A percentile compares a stretch with the other conserved stretches of the same genome.
Evolutionary conservation across 1,140 invertebrate genomes (phyloP).

Genomic region (Brachionus rotundiformis): DNA sequence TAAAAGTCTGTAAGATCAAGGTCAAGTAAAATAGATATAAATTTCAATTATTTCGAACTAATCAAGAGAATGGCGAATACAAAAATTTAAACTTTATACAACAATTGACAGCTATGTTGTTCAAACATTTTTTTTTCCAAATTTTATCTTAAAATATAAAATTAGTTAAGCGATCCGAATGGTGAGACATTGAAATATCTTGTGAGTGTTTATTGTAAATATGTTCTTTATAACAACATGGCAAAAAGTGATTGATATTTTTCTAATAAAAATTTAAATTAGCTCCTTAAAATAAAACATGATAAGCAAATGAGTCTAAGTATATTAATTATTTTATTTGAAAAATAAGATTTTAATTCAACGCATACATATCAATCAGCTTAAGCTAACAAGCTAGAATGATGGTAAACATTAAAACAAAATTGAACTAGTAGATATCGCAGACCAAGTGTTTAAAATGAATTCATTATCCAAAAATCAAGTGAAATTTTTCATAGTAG

Average conservation of each 20-base stretch:
- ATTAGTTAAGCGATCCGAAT: background rate
- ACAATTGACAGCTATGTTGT: background rate
- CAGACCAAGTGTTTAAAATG: background rate
- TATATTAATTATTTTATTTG: slow-evolving; percentile 1
- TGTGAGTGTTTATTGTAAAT: background rate
- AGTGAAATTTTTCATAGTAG: background rate
- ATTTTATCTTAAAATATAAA: background rate
- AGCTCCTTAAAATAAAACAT: slow-evolving; percentile 17
- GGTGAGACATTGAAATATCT: background rate
- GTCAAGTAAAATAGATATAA: too few species aligned
- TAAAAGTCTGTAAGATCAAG: too few species aligned
- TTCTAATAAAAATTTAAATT: slow-evolving; percentile 32
- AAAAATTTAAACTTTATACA: background rate
- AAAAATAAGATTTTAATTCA: slow-evolving; percentile 37
- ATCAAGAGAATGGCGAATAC: too few species aligned
- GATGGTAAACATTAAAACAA: slow-evolving; percentile 12
- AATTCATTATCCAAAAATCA: slow-evolving; percentile 13
- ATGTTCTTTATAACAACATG: slow-evolving; percentile 6
- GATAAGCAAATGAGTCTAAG: slow-evolving; percentile 24
- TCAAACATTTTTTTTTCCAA: background rate
- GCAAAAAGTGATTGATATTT: slow-evolving; percentile 26
- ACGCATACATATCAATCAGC: slow-evolving; percentile 11
- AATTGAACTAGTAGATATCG: background rate
- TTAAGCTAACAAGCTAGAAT: slow-evolving; percentile 36
- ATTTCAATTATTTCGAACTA: too few species aligned